Evolutionary conservation across 2,888 invertebrate species (phyloP), one percentile per base, ranked within the genome.

Genomic region (Eupelmus urozonus): DNA sequence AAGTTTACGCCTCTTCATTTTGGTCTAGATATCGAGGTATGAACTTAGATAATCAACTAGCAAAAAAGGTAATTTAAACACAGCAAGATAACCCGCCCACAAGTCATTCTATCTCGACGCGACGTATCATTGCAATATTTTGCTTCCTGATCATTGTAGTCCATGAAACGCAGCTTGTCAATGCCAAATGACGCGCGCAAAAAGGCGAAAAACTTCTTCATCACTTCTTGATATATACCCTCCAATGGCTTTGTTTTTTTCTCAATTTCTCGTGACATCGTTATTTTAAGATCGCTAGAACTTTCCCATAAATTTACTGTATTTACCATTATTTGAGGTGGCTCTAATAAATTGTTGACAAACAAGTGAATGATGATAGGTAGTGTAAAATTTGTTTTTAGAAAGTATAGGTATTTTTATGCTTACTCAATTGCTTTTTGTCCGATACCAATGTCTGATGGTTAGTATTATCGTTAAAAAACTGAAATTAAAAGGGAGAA

Each of bases 181-280:
- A 18, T 55, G 57, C 27, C 59, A 42, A 18, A 42, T 25, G 69
- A 34, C 66, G 34, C 34, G 16, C n/a, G 42, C 20, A 25, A 49
- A 66, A 13, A 27, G 3, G 7, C 49, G 27, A 53, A 67, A 67
- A 55, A 55, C 25, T 59, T 45, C 16, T 59, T 45, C 29, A 49
- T 70, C 45, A 55, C 23, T 18, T 70, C 70, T 70, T 13, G 11
- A 70, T 27, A 59, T 59, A 59, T 45, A 45, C 59, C 27, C 11
- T 7, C 20, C 27, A 59, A 49, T 11, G 34, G 7, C 40, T 5
- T 67, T 11, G 9, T 27, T 34, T 25, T 25, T 25, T 42, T 23
- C 23, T 16, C n/a, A 25, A 53, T 9, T 53, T 42, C 55, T 29
- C 40, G 13, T 3, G 34, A 34, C 9, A 34, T 34, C 34, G 9